Conservation (phyloP, 1,140 invertebrate species). For the Drosophila sp. region DNA sequence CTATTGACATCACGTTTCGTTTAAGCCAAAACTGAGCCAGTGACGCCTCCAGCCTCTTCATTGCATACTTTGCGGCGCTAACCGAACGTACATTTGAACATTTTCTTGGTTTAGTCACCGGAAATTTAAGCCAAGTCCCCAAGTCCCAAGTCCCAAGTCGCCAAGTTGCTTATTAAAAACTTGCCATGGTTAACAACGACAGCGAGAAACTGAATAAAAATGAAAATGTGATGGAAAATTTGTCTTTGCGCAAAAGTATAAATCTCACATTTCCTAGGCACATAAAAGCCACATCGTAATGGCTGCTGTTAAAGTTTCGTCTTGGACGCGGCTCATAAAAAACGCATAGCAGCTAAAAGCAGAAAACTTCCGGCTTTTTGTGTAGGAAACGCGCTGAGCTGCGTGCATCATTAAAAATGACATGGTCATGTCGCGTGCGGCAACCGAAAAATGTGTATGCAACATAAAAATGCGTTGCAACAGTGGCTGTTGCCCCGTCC, state of each 20-base stretch:
- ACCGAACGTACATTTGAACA: conserved; percentile 75
- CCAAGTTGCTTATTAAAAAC: conserved; percentile 58
- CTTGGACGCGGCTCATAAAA: conserved; percentile 70
- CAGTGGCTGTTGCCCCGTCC: conserved; percentile 21
- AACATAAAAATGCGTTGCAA: conserved; percentile 66
- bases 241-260: conserved; percentile 44
- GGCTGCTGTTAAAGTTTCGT: conserved; percentile 13
- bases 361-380: conserved; percentile 78
- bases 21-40: conserved; percentile 45
- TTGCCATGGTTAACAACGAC: no score
- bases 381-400: conserved; percentile 43
- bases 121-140: conserved; percentile 63
- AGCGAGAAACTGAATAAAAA: conserved; percentile 5
- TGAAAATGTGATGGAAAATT: conserved; percentile 21
- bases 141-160: conserved; percentile 4
- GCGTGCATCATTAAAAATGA: conserved; percentile 76
- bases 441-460: conserved; percentile 45
- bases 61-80: conserved; percentile 30
- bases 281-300: conserved; percentile 66
- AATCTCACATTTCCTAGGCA: conserved; percentile 67
- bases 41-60: conserved; percentile 12
- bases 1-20: conserved; percentile 78
- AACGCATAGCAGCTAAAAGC: conserved; percentile 75
- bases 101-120: conserved; percentile 63
- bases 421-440: conserved; percentile 49